phyloP scores from a whole-genome alignment of 2,888 invertebrate species.

The Oscheius onirici region DNA sequence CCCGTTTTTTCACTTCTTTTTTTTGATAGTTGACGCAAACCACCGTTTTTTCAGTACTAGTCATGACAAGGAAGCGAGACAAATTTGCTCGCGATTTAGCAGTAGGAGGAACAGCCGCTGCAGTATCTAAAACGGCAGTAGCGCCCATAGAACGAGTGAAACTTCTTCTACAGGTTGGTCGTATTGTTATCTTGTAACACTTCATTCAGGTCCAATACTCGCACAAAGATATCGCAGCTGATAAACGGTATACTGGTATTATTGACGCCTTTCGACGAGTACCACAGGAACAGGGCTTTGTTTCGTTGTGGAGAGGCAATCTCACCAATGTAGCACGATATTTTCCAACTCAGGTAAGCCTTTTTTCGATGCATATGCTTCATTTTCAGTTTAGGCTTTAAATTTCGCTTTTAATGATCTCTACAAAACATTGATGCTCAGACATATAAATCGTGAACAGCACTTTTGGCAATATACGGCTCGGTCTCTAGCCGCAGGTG shows the following conservation, averaged over 20 bases:
- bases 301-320: slow-evolving; percentile 60
- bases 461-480: slow-evolving; percentile 48
- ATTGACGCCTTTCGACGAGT: slow-evolving; percentile 56
- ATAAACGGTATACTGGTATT: slow-evolving; percentile 54
- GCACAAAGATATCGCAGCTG: slow-evolving; percentile 52
- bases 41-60: slow-evolving; percentile 3
- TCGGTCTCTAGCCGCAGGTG: slow-evolving; percentile 51
- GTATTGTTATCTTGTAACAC: background rate
- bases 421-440: slow-evolving; percentile 50
- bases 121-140: slow-evolving; percentile 58
- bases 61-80: slow-evolving; percentile 34
- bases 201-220: slow-evolving; percentile 57
- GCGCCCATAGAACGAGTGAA: slow-evolving; percentile 61
- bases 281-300: slow-evolving; percentile 56
- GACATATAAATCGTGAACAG: slow-evolving; percentile 49
- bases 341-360: slow-evolving; percentile 53
- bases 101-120: slow-evolving; percentile 55
- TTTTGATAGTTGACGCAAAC: too few relatives aligned
- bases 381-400: slow-evolving; percentile 39
- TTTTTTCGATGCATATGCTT: background rate
- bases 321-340: slow-evolving; percentile 56
- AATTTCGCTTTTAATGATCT: slow-evolving; percentile 63
- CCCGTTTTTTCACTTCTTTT: too few relatives aligned
- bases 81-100: slow-evolving; percentile 52
- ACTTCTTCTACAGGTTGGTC: slow-evolving; percentile 49